phyloP scores from a whole-genome alignment of 2,113 vertebrate species.

The Taurulus bubalis region DNA sequence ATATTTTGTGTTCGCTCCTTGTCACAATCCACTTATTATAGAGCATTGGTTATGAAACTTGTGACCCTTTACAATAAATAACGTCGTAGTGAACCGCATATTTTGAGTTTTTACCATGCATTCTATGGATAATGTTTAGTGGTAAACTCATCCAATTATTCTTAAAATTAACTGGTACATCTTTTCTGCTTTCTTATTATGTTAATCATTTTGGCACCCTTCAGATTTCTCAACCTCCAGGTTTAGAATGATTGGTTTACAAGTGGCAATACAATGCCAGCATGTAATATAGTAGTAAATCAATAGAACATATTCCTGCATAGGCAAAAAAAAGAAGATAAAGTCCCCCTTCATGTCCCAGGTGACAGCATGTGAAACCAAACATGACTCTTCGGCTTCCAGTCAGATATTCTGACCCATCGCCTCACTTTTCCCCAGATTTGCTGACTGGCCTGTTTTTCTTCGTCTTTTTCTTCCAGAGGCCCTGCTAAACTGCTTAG shows the following conservation, averaged over 20 bases:
- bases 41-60: no score
- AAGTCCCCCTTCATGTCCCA: conserved; percentile 4
- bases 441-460: conserved; percentile 21
- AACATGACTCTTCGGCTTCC: not conserved
- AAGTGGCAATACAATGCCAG: not conserved
- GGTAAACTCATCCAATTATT: not conserved
- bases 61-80: not conserved
- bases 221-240: not conserved
- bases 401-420: conserved; percentile 33
- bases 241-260: not conserved
- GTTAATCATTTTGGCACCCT: not conserved
- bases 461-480: not conserved
- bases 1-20: no score
- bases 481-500: conserved; percentile 27
- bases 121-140: not conserved
- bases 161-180: not conserved
- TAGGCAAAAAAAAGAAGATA: conserved; percentile 1
- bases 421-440: conserved; percentile 13
- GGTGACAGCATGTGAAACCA: conserved; percentile 22
- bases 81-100: not conserved
- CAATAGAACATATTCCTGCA: not conserved
- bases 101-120: not conserved
- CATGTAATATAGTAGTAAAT: not conserved
- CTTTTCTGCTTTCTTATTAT: not conserved
- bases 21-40: no score